A percentile compares a stretch with the other conserved stretches of the same genome.
Conservation (phyloP, 2,113 vertebrate genomes). For the Ictidomys tridecemlineatus region DNA sequence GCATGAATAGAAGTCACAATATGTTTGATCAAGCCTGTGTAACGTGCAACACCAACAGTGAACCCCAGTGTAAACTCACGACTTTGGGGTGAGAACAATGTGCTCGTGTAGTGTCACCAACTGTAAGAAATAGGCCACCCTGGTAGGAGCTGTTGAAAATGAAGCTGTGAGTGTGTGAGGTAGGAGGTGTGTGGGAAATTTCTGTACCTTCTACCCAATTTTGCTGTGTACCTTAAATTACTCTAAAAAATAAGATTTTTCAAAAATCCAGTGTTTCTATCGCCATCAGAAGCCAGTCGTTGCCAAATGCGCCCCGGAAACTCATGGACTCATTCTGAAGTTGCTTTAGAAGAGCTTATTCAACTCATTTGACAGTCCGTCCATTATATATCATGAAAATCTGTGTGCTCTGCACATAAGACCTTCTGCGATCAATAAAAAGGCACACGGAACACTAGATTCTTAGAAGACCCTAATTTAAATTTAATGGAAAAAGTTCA, state of each 20-base stretch:
- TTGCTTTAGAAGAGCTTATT: background rate
- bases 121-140: background rate
- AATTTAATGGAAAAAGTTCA: slow-evolving; percentile 59
- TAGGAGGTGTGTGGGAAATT: background rate
- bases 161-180: rapidly evolving
- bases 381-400: background rate
- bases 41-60: background rate
- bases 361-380: background rate
- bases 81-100: background rate
- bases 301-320: background rate
- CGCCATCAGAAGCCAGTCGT: background rate
- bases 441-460: background rate
- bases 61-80: background rate
- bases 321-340: background rate
- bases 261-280: background rate
- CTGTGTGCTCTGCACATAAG: background rate
- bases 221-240: background rate
- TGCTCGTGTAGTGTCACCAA: background rate
- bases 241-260: background rate
- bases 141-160: background rate
- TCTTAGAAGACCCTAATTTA: slow-evolving; percentile 52
- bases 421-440: slow-evolving; percentile 35
- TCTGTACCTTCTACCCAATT: background rate
- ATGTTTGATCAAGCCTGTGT: no score
- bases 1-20: no score